phyloP scores from a whole-genome alignment of 2,113 vertebrate genomes.

The Protobothrops flavoviridis region DNA sequence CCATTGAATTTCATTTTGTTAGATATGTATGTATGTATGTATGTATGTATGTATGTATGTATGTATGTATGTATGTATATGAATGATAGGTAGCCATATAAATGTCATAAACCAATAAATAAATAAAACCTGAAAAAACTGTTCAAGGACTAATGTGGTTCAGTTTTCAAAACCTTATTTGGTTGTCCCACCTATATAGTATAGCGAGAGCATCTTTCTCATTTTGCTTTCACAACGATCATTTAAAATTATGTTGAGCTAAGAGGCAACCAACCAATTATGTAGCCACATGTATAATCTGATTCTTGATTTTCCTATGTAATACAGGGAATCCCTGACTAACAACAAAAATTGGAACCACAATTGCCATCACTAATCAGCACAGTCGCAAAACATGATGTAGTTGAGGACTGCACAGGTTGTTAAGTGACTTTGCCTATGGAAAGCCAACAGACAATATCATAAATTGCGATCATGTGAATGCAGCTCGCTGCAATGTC shows the following conservation, averaged over 20 bases:
- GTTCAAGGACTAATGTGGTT: not conserved
- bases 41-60: too few species aligned
- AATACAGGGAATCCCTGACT: not conserved
- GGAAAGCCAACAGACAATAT: not conserved
- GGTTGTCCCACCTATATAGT: not conserved
- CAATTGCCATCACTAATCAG: too few species aligned
- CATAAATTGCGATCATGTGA: not conserved
- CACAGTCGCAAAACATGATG: too few species aligned
- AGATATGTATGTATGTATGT: too few species aligned
- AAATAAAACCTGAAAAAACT: not conserved
- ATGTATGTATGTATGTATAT: not conserved
- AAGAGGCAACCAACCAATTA: not conserved
- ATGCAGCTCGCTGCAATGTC: not conserved
- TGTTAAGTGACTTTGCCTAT: not conserved
- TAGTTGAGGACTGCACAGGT: too few species aligned
- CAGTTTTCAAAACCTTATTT: not conserved
- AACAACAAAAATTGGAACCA: too few species aligned
- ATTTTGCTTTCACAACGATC: not conserved
- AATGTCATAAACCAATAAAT: not conserved
- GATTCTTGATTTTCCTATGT: not conserved
- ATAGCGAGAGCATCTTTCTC: not conserved
- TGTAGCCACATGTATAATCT: not conserved
- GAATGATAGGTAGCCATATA: not conserved
- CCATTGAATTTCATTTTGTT: too few species aligned
- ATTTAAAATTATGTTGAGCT: not conserved